These are phyloP conservation scores for Ecliptopera silaceata DNA, from an alignment of 2,888 invertebrate species.

Conservation along the genomic window DNA sequence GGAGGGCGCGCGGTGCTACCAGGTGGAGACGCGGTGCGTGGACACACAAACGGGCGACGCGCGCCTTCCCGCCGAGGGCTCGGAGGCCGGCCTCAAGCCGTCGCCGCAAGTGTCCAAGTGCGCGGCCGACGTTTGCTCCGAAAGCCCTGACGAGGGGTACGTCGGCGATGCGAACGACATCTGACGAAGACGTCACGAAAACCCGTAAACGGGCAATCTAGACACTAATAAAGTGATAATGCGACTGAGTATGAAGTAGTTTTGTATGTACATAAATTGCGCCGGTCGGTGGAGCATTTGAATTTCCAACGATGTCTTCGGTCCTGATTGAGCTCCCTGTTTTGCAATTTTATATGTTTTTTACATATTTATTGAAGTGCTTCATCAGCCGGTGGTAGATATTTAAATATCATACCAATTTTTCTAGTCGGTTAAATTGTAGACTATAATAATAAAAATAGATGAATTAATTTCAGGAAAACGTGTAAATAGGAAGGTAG, in stretches of 20 bases:
- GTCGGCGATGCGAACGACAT: constrained; percentile 91
- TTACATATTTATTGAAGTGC: constrained; percentile 37
- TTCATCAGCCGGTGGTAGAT: constrained; percentile 40
- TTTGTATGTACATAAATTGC: constrained; percentile 64
- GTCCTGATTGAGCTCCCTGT: constrained; percentile 47
- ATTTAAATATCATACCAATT: constrained; percentile 43
- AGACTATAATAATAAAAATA: constrained; percentile 23
- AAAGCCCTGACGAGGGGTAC: constrained; percentile 94
- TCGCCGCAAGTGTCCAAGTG: constrained; percentile 75
- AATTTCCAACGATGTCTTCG: constrained; percentile 28
- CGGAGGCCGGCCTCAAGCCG: constrained; percentile 69
- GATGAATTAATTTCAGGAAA: constrained; percentile 20
- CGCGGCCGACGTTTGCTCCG: constrained; percentile 84
- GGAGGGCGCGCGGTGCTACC: constrained; percentile 76
- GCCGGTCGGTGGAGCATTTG: constrained; percentile 39
- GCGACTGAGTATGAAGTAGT: constrained; percentile 79
- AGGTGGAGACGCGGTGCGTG: constrained; percentile 83
- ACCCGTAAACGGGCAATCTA: constrained; percentile 72
- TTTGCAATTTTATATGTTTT: constrained; percentile 57
- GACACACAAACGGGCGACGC: constrained; percentile 84
- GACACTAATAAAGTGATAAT: constrained; percentile 78
- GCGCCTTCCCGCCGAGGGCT: constrained; percentile 67
- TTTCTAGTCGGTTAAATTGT: constrained; percentile 38
- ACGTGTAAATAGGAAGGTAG: constrained; percentile 26
- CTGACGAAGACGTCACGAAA: constrained; percentile 83